A percentile compares a stretch with the other conserved stretches of the same genome.
Conservation (phyloP, 2,888 invertebrate genomes). For the Phanerotoma sp. region DNA sequence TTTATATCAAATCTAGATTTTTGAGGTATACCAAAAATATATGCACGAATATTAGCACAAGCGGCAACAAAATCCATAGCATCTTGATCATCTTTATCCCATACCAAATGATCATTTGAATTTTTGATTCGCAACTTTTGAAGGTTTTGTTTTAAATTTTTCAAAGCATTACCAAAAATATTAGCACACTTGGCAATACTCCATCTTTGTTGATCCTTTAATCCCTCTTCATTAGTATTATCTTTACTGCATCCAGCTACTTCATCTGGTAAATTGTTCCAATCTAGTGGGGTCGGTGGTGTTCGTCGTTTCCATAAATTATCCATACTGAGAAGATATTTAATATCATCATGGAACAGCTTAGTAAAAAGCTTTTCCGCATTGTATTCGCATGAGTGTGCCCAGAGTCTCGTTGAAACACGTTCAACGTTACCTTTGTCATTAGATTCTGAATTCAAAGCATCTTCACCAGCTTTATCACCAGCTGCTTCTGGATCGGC, state of each 20-base stretch:
- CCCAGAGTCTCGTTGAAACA: conserved; percentile 84
- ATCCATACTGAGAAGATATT: conserved; percentile 91
- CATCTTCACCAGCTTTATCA: conserved; percentile 63
- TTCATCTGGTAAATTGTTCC: conserved; percentile 63
- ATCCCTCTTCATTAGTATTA: conserved; percentile 57
- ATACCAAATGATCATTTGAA: conserved; percentile 74
- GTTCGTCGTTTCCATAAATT: conserved; percentile 92
- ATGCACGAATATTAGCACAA: conserved; percentile 89
- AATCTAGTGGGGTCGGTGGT: conserved; percentile 78
- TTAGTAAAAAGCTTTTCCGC: conserved; percentile 86
- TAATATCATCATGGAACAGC: conserved; percentile 92
- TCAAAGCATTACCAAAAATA: conserved; percentile 71
- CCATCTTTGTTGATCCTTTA: conserved; percentile 80
- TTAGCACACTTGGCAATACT: conserved; percentile 72
- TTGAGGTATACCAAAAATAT: conserved; percentile 83
- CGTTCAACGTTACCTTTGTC: conserved; percentile 61
- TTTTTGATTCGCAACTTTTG: conserved; percentile 57
- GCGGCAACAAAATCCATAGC: conserved; percentile 97
- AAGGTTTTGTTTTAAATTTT: conserved; percentile 65
- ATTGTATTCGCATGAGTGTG: conserved; percentile 79
- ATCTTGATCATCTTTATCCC: conserved; percentile 96
- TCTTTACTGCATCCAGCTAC: conserved; percentile 61
- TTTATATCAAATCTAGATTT: conserved; percentile 94
- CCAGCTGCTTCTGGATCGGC: conserved; percentile 91
- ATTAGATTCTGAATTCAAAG: conserved; percentile 60